Percentiles rank a stretch among this genome's conserved stretches.
Evolutionary conservation across 2,888 invertebrate genomes (phyloP).

Genomic region (Schizaphis graminum): DNA sequence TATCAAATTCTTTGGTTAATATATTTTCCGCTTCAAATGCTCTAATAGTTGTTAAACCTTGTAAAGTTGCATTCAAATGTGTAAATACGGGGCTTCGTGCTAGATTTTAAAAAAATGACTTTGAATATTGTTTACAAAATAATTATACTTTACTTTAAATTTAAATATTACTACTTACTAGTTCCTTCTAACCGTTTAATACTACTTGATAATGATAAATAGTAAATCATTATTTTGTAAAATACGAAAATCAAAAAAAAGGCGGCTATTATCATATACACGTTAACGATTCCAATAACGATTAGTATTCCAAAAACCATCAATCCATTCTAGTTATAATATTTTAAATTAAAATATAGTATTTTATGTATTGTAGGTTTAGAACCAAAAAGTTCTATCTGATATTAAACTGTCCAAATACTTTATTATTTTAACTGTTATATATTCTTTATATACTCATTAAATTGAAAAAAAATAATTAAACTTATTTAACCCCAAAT

Average conservation of each 20-base stretch:
- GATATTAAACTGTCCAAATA: neutral
- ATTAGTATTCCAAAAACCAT: conserved; percentile 83
- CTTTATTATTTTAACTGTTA: too few relatives aligned
- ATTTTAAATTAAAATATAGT: conserved; percentile 66
- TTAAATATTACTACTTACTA: conserved; percentile 75
- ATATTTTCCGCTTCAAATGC: conserved; percentile 80
- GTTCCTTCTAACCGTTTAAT: conserved; percentile 86
- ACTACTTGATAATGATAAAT: conserved; percentile 84
- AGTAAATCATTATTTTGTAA: conserved; percentile 82
- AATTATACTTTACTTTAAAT: neutral
- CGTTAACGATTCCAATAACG: conserved; percentile 82
- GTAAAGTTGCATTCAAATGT: conserved; percentile 83
- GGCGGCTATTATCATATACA: conserved; percentile 81
- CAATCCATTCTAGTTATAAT: conserved; percentile 82
- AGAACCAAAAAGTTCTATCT: neutral
- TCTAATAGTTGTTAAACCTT: conserved; percentile 84
- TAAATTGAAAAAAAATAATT: neutral
- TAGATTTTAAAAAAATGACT: conserved; percentile 70
- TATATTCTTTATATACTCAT: too few relatives aligned
- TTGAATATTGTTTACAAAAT: neutral
- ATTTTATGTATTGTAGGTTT: neutral
- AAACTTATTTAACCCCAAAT: neutral
- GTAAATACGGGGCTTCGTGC: conserved; percentile 88
- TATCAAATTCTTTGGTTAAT: conserved; percentile 73
- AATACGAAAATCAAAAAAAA: conserved; percentile 80